Evolutionary conservation across 2,113 vertebrate species (phyloP).

Genomic region (Myiozetetes cayanensis): DNA sequence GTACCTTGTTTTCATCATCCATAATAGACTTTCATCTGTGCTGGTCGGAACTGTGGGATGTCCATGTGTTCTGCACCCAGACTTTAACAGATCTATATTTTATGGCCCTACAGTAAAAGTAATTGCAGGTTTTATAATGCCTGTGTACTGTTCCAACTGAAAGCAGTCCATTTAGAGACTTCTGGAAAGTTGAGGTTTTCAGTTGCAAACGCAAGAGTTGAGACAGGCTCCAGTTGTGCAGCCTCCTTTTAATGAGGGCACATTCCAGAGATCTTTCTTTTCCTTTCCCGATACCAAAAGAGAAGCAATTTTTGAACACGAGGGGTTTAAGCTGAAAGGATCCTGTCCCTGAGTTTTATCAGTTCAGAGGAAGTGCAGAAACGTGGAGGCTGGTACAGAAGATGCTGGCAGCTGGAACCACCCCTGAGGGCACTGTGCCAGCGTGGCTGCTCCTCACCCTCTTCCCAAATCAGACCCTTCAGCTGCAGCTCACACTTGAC

Average conservation of each 20-base stretch:
- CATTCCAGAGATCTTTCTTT: background rate
- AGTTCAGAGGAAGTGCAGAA: background rate
- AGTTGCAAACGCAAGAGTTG: slow-evolving; percentile 31
- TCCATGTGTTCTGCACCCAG: slow-evolving; percentile 58
- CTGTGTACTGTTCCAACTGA: slow-evolving; percentile 44
- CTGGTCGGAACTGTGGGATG: slow-evolving; percentile 58
- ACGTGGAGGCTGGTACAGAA: background rate
- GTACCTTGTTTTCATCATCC: slow-evolving; percentile 70
- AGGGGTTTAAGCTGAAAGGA: background rate
- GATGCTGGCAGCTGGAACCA: background rate
- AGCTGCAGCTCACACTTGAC: background rate
- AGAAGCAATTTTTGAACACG: background rate
- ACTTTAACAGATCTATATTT: slow-evolving; percentile 71
- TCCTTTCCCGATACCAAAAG: background rate
- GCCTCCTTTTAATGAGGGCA: background rate
- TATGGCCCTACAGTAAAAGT: slow-evolving; percentile 68
- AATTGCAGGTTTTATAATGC: slow-evolving; percentile 66
- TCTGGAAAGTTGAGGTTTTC: slow-evolving; percentile 37
- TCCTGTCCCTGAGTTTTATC: background rate
- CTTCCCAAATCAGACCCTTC: background rate
- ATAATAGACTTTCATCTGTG: slow-evolving; percentile 62
- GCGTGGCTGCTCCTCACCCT: fast-evolving
- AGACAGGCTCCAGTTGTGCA: background rate
- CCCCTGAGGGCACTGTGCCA: background rate
- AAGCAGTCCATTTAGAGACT: slow-evolving; percentile 68